Base-by-base conservation (phyloP, 1,140 invertebrate genomes). In the Orussus abietinus region DNA sequence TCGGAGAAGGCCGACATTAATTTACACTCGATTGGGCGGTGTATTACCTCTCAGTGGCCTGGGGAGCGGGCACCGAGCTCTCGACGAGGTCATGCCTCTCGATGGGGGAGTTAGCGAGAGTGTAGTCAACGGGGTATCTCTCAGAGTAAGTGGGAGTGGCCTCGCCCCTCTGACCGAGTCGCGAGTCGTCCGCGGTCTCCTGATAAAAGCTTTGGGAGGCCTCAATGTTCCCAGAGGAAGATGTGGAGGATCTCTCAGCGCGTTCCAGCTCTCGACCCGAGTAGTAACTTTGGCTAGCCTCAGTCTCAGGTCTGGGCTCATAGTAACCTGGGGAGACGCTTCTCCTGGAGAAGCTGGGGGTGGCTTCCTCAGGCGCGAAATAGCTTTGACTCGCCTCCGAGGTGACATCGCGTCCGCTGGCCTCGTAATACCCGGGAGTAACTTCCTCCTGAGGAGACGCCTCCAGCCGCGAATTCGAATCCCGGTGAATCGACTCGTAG, bases 71-170 rank as follows among this genome's bases (percentile, higher is more conserved):
- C 33, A 66, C 56, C 5, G 70, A 73, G 41, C 67, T 72, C 42
- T 73, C 69, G 7, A 72, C 69, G 11, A 73, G 48, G 26, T 73
- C 64, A 15, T 73, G 67, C 64, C 67, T 72, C 4, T 71, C 68
- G 18, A 71, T 64, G n/a, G 67, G 60, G 12, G 69, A 67, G 31
- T 57, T 64, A 1, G 64, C 64, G 9, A 68, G 34, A 2, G 57
- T 58, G 22, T 73, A 71, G 39, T 73, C 66, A 32, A 64, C 45
- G 1, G 65, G 67, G 41, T 71, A 72, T 32, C 57, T 45, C 28
- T 66, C 63, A 0, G 68, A 48, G 25, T 71, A 72, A 1, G 66
- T 66, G 4, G 67, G 64, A 0, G 64, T 69, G 7, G 67, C 66
- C 26, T 72, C 69, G 29, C 62, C 64, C 30, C 59, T 59, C 15